These are phyloP conservation scores for Agrotis clavis DNA, from an alignment of 2,888 invertebrate species.

Conservation along the genomic window DNA sequence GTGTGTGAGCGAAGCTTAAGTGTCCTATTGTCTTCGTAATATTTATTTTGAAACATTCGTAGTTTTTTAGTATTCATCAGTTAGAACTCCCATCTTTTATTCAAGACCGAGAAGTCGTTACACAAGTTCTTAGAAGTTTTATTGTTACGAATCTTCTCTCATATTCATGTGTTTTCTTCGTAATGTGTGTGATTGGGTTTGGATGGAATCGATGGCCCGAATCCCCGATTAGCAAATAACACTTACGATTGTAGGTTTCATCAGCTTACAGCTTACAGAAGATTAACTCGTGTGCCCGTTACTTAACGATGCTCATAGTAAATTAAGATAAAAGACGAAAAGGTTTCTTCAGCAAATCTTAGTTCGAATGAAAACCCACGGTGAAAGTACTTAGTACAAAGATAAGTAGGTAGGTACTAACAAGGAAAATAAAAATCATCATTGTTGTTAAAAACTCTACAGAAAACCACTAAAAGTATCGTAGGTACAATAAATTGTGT, in stretches of 20 bases:
- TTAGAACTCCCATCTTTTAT: not conserved
- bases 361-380: not conserved
- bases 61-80: too few relatives aligned
- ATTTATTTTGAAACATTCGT: too few relatives aligned
- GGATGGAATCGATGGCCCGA: not conserved
- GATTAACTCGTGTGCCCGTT: not conserved
- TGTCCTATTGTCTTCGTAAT: too few relatives aligned
- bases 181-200: not conserved
- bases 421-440: not conserved
- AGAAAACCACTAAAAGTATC: conserved; percentile 19
- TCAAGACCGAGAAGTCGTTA: not conserved
- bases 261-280: conserved; percentile 10
- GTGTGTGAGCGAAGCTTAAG: too few relatives aligned
- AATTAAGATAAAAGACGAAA: not conserved
- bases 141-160: not conserved
- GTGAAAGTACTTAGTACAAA: not conserved
- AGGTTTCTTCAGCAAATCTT: not conserved
- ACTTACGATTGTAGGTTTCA: not conserved
- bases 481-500: not conserved
- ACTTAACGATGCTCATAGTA: not conserved
- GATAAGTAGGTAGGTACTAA: not conserved
- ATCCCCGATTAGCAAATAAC: not conserved
- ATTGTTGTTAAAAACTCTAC: conserved; percentile 1
- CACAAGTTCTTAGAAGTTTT: not conserved
- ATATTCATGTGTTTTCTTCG: not conserved